Base-by-base conservation (phyloP, 1,140 invertebrate species). In the Limonius californicus region DNA sequence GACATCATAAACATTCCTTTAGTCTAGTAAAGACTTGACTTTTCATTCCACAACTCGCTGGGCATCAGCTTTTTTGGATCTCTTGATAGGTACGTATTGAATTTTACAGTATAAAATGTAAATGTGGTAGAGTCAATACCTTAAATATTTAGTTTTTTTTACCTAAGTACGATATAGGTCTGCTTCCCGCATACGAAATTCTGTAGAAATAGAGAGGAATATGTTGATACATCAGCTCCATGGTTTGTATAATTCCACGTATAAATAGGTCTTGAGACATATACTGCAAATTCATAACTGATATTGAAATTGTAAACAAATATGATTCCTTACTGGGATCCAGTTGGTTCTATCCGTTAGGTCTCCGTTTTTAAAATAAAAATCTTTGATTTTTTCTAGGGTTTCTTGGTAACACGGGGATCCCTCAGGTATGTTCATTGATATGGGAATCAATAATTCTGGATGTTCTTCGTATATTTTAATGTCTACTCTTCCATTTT, bases 241-340 rank as follows among this genome's bases (percentile, higher is more conserved):
- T 27, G 21, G 15, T 14, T 58, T 57, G 43, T 8, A 54, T 58
- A 19, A 63, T 63, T 43, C 57, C 21, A 57, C 65, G 42, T 9
- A 53, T 56, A 30, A 58, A 66, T 7, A 45, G 47, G 21, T 55
- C 59, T 18, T 66, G 61, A 18, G 57, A 63, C 4, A 59, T 45
- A 20, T 57, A 66, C 64, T 66, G 23, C 3, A 27, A 27, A 4
- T 43, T 62, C 8, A 43, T 6, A 45, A 45, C 42, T 4, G 42
- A n/a, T 4, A 27, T 9, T 27, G 23, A 27, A 27, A 27, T 4
- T 27, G n/a, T 18, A n/a, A 54, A 39, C 39, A 20, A 9, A 54
- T 18, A 2, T 6, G 43, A 18, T 19, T 61, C 19, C 32, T 50
- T 42, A 15, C n/a, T 20, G 43, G 27, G 11, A 45, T 45, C 42